Evolutionary conservation across 2,888 invertebrate genomes (phyloP).

Genomic region (Sarcophaga carnaria): DNA sequence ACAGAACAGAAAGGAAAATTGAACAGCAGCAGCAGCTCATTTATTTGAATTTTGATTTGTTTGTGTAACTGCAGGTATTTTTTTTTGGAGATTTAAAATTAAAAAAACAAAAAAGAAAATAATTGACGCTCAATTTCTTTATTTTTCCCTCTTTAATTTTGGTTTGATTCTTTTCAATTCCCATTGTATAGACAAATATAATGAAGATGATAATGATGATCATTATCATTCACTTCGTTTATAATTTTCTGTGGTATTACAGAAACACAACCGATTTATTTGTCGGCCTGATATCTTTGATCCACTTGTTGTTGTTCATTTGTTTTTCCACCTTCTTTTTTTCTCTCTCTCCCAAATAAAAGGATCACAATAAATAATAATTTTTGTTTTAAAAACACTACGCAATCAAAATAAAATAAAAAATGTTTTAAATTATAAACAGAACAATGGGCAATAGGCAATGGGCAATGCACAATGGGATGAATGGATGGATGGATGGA

Average conservation of each 20-base stretch:
- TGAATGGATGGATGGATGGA: too few relatives aligned
- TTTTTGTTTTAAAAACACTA: constrained; percentile 9
- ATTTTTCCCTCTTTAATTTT: background rate
- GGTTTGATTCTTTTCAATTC: constrained; percentile 8
- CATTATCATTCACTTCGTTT: background rate
- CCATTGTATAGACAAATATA: constrained; percentile 5
- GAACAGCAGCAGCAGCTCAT: constrained; percentile 44
- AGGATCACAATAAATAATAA: constrained; percentile 46
- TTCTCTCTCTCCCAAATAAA: background rate
- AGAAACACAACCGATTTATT: background rate
- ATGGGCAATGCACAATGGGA: too few relatives aligned
- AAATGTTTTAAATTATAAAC: background rate
- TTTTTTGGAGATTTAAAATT: too few relatives aligned
- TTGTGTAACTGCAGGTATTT: constrained; percentile 16
- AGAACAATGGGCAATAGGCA: too few relatives aligned
- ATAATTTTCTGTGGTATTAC: background rate
- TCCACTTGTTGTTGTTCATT: constrained; percentile 19
- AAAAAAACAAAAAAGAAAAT: too few relatives aligned
- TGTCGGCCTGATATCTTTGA: constrained; percentile 41
- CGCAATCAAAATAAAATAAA: background rate
- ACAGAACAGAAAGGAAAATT: constrained; percentile 13
- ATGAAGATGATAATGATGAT: background rate
- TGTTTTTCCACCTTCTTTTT: constrained; percentile 33
- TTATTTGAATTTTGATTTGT: constrained; percentile 10
- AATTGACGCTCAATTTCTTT: background rate